phyloP scores from a whole-genome alignment of 2,797 vertebrate species.

The Amazonetta brasiliensis region DNA sequence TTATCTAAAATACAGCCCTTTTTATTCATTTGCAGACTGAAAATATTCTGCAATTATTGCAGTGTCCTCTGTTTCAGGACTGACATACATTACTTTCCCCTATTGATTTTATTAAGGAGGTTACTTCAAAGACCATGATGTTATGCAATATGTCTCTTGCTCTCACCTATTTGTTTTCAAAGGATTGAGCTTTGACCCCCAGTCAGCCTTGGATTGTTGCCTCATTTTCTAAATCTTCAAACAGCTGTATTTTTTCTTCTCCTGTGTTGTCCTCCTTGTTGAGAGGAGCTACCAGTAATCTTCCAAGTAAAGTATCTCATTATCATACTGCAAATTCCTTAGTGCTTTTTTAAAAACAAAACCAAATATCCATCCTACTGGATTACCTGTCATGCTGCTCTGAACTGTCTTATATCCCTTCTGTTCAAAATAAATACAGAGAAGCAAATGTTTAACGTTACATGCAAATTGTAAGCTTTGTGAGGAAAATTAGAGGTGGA shows the following conservation, averaged over 20 bases:
- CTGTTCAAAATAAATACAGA: not conserved
- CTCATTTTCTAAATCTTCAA: not conserved
- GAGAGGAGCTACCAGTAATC: not conserved
- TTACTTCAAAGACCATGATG: not conserved
- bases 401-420: not conserved
- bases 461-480: not conserved
- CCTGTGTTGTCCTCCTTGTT: rapidly evolving
- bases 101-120: not conserved
- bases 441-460: not conserved
- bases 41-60: not conserved
- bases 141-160: not conserved
- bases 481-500: not conserved
- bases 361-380: not conserved
- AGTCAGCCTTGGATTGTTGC: not conserved
- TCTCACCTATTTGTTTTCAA: not conserved
- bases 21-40: not conserved
- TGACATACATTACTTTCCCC: not conserved
- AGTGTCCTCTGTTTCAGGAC: not conserved
- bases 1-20: not conserved
- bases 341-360: not conserved
- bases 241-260: not conserved
- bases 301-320: not conserved
- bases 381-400: not conserved
- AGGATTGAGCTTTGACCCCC: not conserved
- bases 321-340: not conserved